Conservation (phyloP, 2,888 invertebrate genomes). For the Eustalomyia histrio region DNA sequence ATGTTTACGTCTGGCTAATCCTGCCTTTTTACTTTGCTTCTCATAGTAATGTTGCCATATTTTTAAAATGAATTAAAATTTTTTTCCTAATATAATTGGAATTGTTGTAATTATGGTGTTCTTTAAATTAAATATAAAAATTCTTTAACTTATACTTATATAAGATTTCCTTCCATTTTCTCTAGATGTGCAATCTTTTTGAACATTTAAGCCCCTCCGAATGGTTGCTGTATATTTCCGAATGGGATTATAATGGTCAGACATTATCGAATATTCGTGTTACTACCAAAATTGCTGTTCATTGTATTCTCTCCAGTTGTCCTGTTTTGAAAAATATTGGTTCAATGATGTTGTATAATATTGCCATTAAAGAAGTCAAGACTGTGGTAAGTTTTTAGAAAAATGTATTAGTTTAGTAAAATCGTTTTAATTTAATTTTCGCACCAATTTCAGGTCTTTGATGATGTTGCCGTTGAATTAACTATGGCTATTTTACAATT, state of each 20-base stretch:
- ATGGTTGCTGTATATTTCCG: slow-evolving; percentile 96
- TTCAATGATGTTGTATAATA: slow-evolving; percentile 92
- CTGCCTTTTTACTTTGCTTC: no score
- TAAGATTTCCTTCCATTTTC: background rate
- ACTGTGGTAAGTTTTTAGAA: slow-evolving; percentile 90
- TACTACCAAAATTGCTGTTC: slow-evolving; percentile 94
- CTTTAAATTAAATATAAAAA: no score
- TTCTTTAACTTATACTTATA: no score
- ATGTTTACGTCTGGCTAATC: no score
- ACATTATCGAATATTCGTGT: slow-evolving; percentile 92
- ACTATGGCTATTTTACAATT: slow-evolving; percentile 95
- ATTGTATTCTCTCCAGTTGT: slow-evolving; percentile 87
- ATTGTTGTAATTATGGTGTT: no score
- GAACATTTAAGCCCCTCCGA: slow-evolving; percentile 93
- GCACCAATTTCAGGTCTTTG: slow-evolving; percentile 88
- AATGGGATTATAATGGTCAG: slow-evolving; percentile 89
- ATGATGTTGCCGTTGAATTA: slow-evolving; percentile 94
- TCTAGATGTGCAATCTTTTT: slow-evolving; percentile 92
- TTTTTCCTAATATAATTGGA: no score
- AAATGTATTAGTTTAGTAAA: background rate
- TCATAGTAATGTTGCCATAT: no score
- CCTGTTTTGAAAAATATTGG: slow-evolving; percentile 88
- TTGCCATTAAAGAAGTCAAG: slow-evolving; percentile 97
- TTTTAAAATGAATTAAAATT: no score
- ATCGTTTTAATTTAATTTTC: background rate